phyloP scores from a whole-genome alignment of 2,888 invertebrate species.

The Chrysodeixis includens region DNA sequence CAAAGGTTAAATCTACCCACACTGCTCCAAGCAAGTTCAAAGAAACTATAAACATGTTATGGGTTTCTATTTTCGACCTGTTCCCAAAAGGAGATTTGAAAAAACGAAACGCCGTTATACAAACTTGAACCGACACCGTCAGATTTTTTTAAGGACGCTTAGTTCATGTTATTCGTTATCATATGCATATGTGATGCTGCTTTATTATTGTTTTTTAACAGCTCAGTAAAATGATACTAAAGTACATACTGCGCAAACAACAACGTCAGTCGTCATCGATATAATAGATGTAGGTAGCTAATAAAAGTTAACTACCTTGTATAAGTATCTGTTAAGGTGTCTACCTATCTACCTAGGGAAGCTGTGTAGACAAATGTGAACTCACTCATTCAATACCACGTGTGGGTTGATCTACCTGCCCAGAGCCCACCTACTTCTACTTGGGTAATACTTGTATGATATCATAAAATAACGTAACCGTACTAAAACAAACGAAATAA shows the following conservation, averaged over 20 bases:
- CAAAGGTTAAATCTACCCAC: constrained; percentile 28
- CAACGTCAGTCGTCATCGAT: background rate
- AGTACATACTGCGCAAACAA: background rate
- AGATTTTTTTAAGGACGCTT: background rate
- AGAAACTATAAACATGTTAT: constrained; percentile 31
- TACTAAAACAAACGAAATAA: constrained; percentile 15
- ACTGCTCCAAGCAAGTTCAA: constrained; percentile 37
- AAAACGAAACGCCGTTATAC: background rate
- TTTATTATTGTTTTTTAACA: background rate
- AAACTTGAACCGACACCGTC: background rate
- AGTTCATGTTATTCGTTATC: background rate
- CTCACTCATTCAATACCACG: constrained; percentile 17
- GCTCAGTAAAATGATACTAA: background rate
- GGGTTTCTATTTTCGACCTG: constrained; percentile 15
- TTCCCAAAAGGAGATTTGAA: constrained; percentile 16
- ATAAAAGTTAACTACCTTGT: background rate
- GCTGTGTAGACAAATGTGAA: constrained; percentile 16
- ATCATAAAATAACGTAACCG: constrained; percentile 41
- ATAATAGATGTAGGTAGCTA: background rate
- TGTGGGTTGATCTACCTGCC: background rate
- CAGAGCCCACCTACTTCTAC: background rate
- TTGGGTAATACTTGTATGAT: constrained; percentile 44
- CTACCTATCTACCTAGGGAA: constrained; percentile 11
- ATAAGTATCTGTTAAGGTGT: background rate
- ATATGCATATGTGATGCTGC: background rate